phyloP scores from a whole-genome alignment of 2,888 invertebrate species.

The Mermis nigrescens region DNA sequence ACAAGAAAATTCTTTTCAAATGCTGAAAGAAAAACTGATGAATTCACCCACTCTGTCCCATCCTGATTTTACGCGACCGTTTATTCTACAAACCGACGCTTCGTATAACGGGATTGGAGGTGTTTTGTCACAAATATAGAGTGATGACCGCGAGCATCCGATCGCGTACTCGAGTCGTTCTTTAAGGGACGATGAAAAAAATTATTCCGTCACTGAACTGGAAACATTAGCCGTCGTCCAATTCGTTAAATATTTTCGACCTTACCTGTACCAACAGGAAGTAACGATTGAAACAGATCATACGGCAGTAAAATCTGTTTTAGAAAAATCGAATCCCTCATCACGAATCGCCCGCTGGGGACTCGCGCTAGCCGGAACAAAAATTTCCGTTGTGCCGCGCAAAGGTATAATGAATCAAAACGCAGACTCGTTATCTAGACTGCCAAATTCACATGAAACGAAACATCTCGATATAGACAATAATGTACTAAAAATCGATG shows the following conservation, averaged over 20 bases:
- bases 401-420: not conserved
- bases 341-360: slow-evolving; percentile 2
- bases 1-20: not conserved
- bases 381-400: not conserved
- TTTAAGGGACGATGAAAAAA: not conserved
- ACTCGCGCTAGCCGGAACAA: not conserved
- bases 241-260: not conserved
- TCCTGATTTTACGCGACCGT: slow-evolving; percentile 3
- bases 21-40: not conserved
- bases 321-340: not conserved
- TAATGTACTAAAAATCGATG: too few relatives aligned
- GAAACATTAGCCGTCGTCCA: slow-evolving; percentile 5
- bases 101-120: not conserved
- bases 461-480: not conserved
- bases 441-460: slow-evolving; percentile 12
- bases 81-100: slow-evolving; percentile 4
- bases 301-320: not conserved
- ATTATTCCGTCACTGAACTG: slow-evolving; percentile 1
- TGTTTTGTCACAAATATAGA: not conserved
- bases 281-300: not conserved
- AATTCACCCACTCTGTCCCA: slow-evolving; percentile 2
- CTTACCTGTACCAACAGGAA: slow-evolving; percentile 2
- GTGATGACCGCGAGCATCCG: slow-evolving; percentile 1
- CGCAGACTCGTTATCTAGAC: slow-evolving; percentile 7
- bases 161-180: not conserved